Conservation (phyloP, 2,888 invertebrate species). For the Hirtodrosophila trivittata region DNA sequence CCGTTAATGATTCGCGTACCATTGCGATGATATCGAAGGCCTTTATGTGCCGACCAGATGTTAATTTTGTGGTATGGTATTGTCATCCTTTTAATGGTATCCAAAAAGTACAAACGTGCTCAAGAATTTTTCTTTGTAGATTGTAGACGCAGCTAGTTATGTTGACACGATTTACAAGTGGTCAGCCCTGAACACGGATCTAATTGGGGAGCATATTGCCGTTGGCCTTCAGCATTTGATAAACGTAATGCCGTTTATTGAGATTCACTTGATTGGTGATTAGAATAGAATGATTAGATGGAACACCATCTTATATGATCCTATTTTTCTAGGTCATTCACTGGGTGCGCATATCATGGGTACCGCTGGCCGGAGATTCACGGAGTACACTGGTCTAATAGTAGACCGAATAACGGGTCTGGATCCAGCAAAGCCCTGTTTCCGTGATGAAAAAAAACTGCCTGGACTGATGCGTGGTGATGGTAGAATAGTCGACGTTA, state of each 20-base stretch:
- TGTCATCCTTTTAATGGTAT: too few species aligned
- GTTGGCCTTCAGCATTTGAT: slow-evolving; percentile 68
- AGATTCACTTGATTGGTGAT: slow-evolving; percentile 80
- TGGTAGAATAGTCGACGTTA: slow-evolving; percentile 80
- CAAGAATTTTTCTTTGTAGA: slow-evolving; percentile 57
- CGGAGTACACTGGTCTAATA: slow-evolving; percentile 64
- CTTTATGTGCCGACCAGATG: slow-evolving; percentile 78
- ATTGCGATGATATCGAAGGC: slow-evolving; percentile 74
- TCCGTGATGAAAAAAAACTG: slow-evolving; percentile 69
- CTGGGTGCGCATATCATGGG: slow-evolving; percentile 83
- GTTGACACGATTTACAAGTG: slow-evolving; percentile 82
- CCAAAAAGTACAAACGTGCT: background rate
- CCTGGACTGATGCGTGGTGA: slow-evolving; percentile 76
- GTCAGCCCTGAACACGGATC: slow-evolving; percentile 82
- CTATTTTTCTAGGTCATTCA: slow-evolving; percentile 77
- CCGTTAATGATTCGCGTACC: slow-evolving; percentile 68
- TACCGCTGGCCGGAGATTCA: slow-evolving; percentile 77
- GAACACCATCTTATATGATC: background rate
- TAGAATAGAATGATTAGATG: background rate
- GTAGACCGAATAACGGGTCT: slow-evolving; percentile 81
- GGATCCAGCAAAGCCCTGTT: slow-evolving; percentile 83
- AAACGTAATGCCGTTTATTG: slow-evolving; percentile 65
- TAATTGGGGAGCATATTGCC: slow-evolving; percentile 77
- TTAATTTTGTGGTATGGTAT: slow-evolving; percentile 83
- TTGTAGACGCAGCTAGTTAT: slow-evolving; percentile 76